These are phyloP conservation scores for Neotoxoptera formosana DNA, from an alignment of 1,140 invertebrate species.

Conservation along the genomic window DNA sequence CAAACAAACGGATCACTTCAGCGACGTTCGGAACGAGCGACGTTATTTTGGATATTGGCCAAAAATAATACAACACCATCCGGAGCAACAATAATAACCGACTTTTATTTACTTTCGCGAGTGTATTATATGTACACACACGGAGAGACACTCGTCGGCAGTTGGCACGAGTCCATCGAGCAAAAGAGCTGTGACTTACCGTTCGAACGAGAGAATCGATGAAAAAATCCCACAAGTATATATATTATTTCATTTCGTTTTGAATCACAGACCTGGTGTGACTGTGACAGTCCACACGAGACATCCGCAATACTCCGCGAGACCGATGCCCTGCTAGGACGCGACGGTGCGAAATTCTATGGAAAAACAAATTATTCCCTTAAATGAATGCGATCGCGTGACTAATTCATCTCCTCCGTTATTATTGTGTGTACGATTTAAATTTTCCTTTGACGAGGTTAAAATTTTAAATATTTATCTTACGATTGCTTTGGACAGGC, in stretches of 20 bases:
- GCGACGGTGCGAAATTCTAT: too few relatives aligned
- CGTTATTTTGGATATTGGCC: slow-evolving; percentile 25
- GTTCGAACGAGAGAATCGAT: not conserved
- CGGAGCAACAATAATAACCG: slow-evolving; percentile 33
- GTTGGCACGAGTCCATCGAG: slow-evolving; percentile 1
- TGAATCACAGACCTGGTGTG: not conserved
- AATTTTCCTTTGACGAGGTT: too few relatives aligned
- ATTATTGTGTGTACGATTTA: too few relatives aligned
- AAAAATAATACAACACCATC: slow-evolving; percentile 30
- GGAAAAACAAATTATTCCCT: too few relatives aligned
- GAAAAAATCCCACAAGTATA: not conserved
- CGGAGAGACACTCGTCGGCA: not conserved
- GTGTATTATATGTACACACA: too few relatives aligned
- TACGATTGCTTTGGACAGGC: too few relatives aligned
- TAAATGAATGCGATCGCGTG: too few relatives aligned
- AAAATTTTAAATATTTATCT: too few relatives aligned
- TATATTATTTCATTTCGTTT: not conserved
- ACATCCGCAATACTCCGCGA: too few relatives aligned
- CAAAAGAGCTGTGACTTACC: not conserved
- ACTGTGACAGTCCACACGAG: too few relatives aligned
- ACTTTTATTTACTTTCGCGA: slow-evolving; percentile 34
- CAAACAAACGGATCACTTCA: slow-evolving; percentile 32
- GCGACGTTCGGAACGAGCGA: not conserved
- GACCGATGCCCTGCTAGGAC: too few relatives aligned
- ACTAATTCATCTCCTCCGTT: too few relatives aligned